phyloP scores from a whole-genome alignment of 2,797 vertebrate species.

The Ambastaia sidthimunki region DNA sequence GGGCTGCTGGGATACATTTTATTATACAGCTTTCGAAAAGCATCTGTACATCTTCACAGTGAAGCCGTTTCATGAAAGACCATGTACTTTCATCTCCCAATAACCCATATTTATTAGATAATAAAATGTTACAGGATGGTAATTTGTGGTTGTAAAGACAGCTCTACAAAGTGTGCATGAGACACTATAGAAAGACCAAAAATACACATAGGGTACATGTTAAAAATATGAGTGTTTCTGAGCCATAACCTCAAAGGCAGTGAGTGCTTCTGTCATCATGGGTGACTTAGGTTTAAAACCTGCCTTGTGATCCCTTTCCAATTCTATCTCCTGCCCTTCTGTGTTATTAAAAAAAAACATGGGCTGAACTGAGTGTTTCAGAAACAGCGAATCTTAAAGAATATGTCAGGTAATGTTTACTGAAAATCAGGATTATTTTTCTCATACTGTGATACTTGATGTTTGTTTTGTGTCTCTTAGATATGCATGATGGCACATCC shows the following conservation, averaged over 20 bases:
- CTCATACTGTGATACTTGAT: too few species aligned
- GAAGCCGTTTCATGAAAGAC: constrained; percentile 37
- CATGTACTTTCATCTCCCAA: constrained; percentile 28
- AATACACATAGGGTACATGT: neutral
- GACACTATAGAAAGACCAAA: constrained; percentile 3
- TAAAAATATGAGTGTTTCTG: neutral
- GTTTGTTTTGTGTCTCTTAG: too few species aligned
- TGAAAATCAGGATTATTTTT: too few species aligned
- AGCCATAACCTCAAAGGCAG: too few species aligned
- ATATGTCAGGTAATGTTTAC: too few species aligned
- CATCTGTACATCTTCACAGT: constrained; percentile 38
- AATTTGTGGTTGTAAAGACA: constrained; percentile 33
- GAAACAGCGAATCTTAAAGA: too few species aligned
- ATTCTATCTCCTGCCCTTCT: neutral
- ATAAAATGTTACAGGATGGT: constrained; percentile 28
- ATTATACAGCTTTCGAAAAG: constrained; percentile 10
- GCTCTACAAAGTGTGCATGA: constrained; percentile 3
- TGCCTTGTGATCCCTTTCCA: neutral
- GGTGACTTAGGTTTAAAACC: neutral
- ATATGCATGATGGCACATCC: too few species aligned
- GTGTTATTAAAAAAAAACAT: too few species aligned
- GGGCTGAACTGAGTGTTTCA: too few species aligned
- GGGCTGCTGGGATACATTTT: constrained; percentile 5
- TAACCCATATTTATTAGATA: constrained; percentile 13
- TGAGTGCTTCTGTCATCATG: neutral